These are phyloP conservation scores for Arge pagana DNA, from an alignment of 2,888 invertebrate species.

Conservation along the genomic window DNA sequence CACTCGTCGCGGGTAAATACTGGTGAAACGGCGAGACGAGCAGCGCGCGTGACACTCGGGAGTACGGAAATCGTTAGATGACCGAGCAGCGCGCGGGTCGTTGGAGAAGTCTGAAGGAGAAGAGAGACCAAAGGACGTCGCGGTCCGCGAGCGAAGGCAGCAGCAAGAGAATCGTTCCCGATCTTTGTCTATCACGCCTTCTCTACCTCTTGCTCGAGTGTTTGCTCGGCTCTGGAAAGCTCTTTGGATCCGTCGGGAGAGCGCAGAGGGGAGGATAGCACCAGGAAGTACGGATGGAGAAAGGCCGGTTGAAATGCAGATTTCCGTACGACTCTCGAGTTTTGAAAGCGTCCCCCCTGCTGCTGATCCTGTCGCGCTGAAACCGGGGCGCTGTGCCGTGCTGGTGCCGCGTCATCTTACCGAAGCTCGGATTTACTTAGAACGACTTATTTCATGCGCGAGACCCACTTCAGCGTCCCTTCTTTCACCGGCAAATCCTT, in stretches of 20 bases:
- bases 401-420: slow-evolving; percentile 26
- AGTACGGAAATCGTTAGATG: too few relatives aligned
- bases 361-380: slow-evolving; percentile 29
- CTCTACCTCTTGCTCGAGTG: too few relatives aligned
- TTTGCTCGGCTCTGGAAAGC: slow-evolving; percentile 57
- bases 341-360: slow-evolving; percentile 41
- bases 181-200: too few relatives aligned
- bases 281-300: slow-evolving; percentile 39
- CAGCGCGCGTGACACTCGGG: slow-evolving; percentile 41
- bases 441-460: slow-evolving; percentile 28
- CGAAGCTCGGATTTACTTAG: slow-evolving; percentile 31
- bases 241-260: slow-evolving; percentile 44
- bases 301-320: slow-evolving; percentile 59
- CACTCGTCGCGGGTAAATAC: slow-evolving; percentile 48
- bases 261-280: slow-evolving; percentile 24
- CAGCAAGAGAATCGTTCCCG: slow-evolving; percentile 10
- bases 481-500: slow-evolving; percentile 17
- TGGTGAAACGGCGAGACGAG: slow-evolving; percentile 37
- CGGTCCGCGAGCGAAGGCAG: slow-evolving; percentile 31
- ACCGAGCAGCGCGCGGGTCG: too few relatives aligned
- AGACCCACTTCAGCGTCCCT: slow-evolving; percentile 19
- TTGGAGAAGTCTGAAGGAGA: slow-evolving; percentile 20
- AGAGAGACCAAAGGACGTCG: slow-evolving; percentile 36
- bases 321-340: slow-evolving; percentile 53
- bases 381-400: slow-evolving; percentile 20